Evolutionary conservation across 2,797 vertebrate species (phyloP).

Genomic region (Oreortyx pictus): DNA sequence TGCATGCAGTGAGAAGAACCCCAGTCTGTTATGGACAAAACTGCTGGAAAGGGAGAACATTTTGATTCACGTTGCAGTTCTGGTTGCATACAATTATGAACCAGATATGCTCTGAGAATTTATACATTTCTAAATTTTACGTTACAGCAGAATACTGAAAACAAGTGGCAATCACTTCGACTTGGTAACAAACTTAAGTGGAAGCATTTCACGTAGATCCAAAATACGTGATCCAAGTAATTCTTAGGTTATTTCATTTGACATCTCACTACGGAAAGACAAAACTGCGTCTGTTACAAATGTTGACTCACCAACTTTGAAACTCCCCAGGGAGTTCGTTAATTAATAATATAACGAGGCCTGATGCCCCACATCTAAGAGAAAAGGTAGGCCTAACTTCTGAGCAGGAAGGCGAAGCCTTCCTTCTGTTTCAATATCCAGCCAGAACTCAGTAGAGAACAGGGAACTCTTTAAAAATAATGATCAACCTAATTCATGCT

Average conservation of each 20-base stretch:
- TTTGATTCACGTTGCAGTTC: conserved; percentile 31
- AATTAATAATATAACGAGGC: conserved; percentile 1
- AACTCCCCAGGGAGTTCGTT: background rate
- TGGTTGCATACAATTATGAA: conserved; percentile 10
- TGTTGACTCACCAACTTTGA: background rate
- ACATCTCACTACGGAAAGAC: conserved; percentile 1
- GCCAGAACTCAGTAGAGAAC: background rate
- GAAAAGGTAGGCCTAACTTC: conserved; percentile 20
- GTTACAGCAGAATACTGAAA: conserved; percentile 3
- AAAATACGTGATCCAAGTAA: background rate
- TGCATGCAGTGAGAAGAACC: background rate
- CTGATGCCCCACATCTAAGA: background rate
- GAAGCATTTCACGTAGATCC: background rate
- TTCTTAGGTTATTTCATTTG: conserved; percentile 4
- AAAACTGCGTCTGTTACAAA: conserved; percentile 16
- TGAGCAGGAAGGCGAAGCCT: background rate
- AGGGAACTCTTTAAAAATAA: conserved; percentile 53
- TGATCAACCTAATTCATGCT: conserved; percentile 6
- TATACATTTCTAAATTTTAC: conserved; percentile 11
- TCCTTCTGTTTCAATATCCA: conserved; percentile 13
- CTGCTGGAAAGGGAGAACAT: conserved; percentile 31
- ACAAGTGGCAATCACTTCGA: background rate
- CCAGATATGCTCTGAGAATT: conserved; percentile 20
- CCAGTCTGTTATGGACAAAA: background rate
- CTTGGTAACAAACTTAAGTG: background rate